Evolutionary conservation across 2,888 invertebrate species (phyloP).

Genomic region (Melanostoma mellinum): DNA sequence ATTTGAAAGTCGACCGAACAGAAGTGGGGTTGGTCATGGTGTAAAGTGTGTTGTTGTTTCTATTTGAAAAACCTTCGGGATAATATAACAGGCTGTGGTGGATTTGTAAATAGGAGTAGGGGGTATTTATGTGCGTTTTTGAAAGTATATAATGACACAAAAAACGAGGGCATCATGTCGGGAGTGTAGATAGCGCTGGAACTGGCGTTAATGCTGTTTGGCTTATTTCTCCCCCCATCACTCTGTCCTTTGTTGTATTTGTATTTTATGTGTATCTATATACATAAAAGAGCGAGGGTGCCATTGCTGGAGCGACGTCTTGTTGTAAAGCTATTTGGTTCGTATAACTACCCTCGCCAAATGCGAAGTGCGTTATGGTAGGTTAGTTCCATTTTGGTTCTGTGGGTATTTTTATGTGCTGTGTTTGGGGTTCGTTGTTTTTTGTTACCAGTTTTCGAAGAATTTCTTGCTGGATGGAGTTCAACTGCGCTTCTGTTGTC

Average conservation of each 20-base stretch:
- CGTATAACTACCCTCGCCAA: slow-evolving; percentile 77
- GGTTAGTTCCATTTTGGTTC: slow-evolving; percentile 76
- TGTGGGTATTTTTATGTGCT: slow-evolving; percentile 6
- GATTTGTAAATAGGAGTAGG: slow-evolving; percentile 19
- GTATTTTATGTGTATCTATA: too few species aligned
- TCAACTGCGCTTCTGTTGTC: slow-evolving; percentile 21
- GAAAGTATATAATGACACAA: slow-evolving; percentile 64
- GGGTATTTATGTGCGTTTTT: slow-evolving; percentile 26
- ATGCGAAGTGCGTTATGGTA: slow-evolving; percentile 78
- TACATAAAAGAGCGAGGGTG: slow-evolving; percentile 45
- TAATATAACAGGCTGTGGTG: slow-evolving; percentile 14
- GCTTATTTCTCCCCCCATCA: slow-evolving; percentile 32
- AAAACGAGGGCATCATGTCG: slow-evolving; percentile 71
- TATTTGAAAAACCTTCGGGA: slow-evolving; percentile 17
- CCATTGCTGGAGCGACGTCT: slow-evolving; percentile 45
- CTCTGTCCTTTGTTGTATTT: slow-evolving; percentile 11
- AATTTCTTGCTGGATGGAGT: slow-evolving; percentile 19
- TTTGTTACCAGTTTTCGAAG: slow-evolving; percentile 28
- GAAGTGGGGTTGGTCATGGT: slow-evolving; percentile 67
- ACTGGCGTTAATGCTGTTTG: slow-evolving; percentile 45
- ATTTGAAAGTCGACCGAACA: slow-evolving; percentile 73
- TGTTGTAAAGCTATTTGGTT: slow-evolving; percentile 55
- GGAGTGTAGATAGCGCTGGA: slow-evolving; percentile 36
- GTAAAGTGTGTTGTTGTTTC: background rate
- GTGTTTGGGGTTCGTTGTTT: slow-evolving; percentile 37